Conservation (phyloP, 2,113 vertebrate species). For the Nibea albiflora region DNA sequence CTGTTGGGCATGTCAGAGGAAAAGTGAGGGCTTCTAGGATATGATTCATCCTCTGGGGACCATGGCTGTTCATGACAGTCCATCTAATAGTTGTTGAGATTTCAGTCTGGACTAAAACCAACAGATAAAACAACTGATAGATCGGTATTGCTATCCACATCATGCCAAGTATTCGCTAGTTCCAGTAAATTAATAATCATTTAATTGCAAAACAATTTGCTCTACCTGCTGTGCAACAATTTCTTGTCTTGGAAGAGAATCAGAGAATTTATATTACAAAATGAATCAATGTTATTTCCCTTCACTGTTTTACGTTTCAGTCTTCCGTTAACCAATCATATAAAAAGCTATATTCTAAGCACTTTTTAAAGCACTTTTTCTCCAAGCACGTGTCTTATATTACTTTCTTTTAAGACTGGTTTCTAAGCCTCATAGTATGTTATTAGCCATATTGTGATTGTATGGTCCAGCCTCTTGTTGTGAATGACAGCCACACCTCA, state of each 20-base stretch:
- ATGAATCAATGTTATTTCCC: background rate
- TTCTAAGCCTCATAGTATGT: slow-evolving; percentile 14
- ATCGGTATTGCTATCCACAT: no score
- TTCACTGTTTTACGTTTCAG: background rate
- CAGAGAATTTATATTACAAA: background rate
- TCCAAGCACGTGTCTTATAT: slow-evolving; percentile 12
- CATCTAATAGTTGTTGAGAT: background rate
- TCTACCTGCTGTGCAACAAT: background rate
- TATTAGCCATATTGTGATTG: slow-evolving; percentile 32
- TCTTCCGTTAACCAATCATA: background rate
- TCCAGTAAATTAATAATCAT: background rate
- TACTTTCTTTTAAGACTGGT: slow-evolving; percentile 29
- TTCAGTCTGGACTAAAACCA: background rate
- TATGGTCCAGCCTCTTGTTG: slow-evolving; percentile 13
- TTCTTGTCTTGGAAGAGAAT: background rate
- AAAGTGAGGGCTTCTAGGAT: no score
- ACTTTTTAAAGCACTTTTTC: background rate
- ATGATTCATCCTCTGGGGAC: background rate
- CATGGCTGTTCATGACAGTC: background rate
- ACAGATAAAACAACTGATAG: no score
- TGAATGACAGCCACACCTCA: slow-evolving; percentile 68
- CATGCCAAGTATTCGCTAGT: background rate
- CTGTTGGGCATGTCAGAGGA: no score
- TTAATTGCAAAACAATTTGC: background rate
- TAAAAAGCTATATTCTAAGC: background rate